Evolutionary conservation across 2,797 vertebrate genomes (phyloP), one percentile per base, ranked within the genome.

Genomic region (Cyprinodon diabolis): DNA sequence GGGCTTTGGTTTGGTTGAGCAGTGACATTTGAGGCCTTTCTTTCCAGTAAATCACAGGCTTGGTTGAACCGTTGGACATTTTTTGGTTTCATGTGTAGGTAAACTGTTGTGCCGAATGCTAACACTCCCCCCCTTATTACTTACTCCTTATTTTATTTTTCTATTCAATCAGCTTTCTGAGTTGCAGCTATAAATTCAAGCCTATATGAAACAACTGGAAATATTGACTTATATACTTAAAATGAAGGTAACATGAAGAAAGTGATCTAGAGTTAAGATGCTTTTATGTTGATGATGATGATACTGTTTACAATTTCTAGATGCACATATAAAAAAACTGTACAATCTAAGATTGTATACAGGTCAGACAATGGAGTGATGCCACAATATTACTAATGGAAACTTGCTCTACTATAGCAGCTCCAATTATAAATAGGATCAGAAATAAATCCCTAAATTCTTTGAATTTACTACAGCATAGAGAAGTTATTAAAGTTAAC

Each of bases 401-500:
- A 43, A 63, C 2, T 19, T 43, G 60, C 37, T 63, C 35, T 13
- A n/a, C 11, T 48, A 30, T 14, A 30, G 6, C 35, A 49, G 47
- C 45, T 43, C 68, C 1, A 69, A 66, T 58, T 15, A 5, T 13
- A 37, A 77, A 79, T 23, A 9, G n/a, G 17, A 21, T 74, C 51
- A 72, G 60, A 35, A 70, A 56, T 70, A 7, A 57, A 66, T 35
- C 43, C 19, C 19, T 62, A 43, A 63, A 43, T 43, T 40, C 19
- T 63, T 11, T 1, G 13, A 63, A 43, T 63, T 21, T 63, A 12
- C 37, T 37, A 43, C 19, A 43, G 21, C 43, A 6, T 2, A 43
- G 25, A 30, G 13, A 43, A 40, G 0, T 56, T 62, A 45, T 57
- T 56, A 81, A 86, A 60, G 52, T 69, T 12, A 79, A 37, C 35